Conservation (phyloP, 1,140 invertebrate species). For the Chymomyza costata region DNA sequence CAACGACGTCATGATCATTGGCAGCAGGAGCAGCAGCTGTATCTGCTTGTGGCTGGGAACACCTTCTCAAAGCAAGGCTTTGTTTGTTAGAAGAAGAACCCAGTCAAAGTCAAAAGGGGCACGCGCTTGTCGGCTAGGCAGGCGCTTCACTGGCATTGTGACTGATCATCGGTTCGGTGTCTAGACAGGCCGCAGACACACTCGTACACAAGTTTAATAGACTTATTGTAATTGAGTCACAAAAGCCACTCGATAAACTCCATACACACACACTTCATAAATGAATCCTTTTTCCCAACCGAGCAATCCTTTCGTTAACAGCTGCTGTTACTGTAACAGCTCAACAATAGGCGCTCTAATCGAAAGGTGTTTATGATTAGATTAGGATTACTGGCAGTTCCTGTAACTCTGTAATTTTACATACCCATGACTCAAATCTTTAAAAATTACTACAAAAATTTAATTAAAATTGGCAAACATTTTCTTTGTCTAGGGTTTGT, state of each 20-base stretch:
- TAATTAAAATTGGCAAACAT: conserved; percentile 61
- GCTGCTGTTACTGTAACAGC: conserved; percentile 38
- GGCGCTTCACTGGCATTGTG: conserved; percentile 37
- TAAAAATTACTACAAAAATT: conserved; percentile 27
- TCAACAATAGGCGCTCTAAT: no score
- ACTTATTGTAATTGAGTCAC: conserved; percentile 73
- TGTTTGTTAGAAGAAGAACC: conserved; percentile 50
- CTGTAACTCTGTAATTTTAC: conserved; percentile 46
- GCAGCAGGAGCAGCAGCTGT: conserved; percentile 49
- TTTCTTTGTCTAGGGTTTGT: conserved; percentile 25
- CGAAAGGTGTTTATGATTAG: conserved; percentile 37
- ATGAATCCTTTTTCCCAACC: conserved; percentile 43
- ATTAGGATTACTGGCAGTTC: conserved; percentile 1
- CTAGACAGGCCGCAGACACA: conserved; percentile 58
- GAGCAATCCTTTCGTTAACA: conserved; percentile 24
- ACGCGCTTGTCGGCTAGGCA: conserved; percentile 42
- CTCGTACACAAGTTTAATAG: conserved; percentile 50
- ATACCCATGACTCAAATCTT: conserved; percentile 27
- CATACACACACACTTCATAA: no score
- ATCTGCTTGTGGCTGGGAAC: conserved; percentile 22
- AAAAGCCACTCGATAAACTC: conserved; percentile 61
- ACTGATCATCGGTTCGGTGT: conserved; percentile 45
- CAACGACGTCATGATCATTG: no score
- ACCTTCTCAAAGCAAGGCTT: conserved; percentile 45
- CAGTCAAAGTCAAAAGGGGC: conserved; percentile 49